phyloP scores from a whole-genome alignment of 2,113 vertebrate species.

The Pao palembangensis region DNA sequence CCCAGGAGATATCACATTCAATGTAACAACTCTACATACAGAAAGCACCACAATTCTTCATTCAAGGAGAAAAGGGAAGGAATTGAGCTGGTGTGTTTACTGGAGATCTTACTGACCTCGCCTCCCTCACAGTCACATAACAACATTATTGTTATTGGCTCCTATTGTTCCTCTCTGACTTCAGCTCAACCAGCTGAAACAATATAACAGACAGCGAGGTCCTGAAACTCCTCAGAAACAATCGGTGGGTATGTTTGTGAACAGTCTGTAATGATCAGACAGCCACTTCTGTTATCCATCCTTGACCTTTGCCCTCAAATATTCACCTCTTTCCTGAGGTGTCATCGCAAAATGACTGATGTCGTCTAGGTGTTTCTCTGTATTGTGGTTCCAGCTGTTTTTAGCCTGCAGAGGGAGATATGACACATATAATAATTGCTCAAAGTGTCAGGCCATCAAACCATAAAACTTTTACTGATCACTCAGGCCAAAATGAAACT shows the following conservation, averaged over 20 bases:
- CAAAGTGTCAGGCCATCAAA: background rate
- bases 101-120: constrained; percentile 29
- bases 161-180: constrained; percentile 34
- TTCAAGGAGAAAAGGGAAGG: constrained; percentile 28
- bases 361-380: background rate
- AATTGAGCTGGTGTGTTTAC: constrained; percentile 35
- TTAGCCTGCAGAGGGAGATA: constrained; percentile 48
- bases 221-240: constrained; percentile 30
- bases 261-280: constrained; percentile 35
- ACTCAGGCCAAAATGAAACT: background rate
- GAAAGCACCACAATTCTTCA: background rate
- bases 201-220: constrained; percentile 38
- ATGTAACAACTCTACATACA: too few relatives aligned
- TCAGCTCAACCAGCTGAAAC: constrained; percentile 53
- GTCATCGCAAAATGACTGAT: background rate
- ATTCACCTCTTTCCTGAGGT: constrained; percentile 4
- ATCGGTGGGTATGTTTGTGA: constrained; percentile 22
- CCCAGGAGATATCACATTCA: constrained; percentile 5
- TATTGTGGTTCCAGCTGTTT: constrained; percentile 1
- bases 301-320: background rate
- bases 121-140: constrained; percentile 54
- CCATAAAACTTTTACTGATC: background rate
- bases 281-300: background rate
- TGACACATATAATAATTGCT: constrained; percentile 12
- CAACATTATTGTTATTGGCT: constrained; percentile 58